Percentiles rank a stretch among this genome's conserved stretches.
These are phyloP conservation scores for Chrysomela aeneicollis DNA, from an alignment of 2,888 invertebrate species.

Conservation along the genomic window DNA sequence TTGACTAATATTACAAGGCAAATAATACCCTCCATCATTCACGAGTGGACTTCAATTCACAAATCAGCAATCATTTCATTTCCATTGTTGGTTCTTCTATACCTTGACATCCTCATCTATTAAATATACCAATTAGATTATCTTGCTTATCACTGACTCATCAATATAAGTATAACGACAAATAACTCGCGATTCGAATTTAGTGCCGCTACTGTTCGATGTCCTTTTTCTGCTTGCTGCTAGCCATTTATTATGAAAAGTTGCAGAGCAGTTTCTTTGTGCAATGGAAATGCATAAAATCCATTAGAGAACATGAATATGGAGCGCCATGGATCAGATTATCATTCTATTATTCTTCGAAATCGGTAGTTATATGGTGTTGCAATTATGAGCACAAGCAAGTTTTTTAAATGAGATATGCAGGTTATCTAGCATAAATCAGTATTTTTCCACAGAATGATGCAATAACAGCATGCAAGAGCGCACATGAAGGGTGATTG, in stretches of 20 bases:
- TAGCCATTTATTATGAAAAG: conserved; percentile 26
- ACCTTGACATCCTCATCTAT: too few relatives aligned
- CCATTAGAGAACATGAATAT: conserved; percentile 8
- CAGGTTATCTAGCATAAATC: not conserved
- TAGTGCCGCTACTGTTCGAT: too few relatives aligned
- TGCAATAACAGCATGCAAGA: not conserved
- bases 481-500: not conserved
- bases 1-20: too few relatives aligned
- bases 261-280: conserved; percentile 27
- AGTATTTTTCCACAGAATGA: not conserved
- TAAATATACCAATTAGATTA: too few relatives aligned
- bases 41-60: too few relatives aligned
- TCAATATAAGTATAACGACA: conserved; percentile 25
- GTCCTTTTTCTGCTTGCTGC: conserved; percentile 28
- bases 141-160: too few relatives aligned
- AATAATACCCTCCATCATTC: too few relatives aligned
- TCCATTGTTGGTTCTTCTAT: too few relatives aligned
- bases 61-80: too few relatives aligned
- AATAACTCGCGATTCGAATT: conserved; percentile 31
- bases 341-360: too few relatives aligned
- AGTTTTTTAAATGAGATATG: conserved; percentile 12
- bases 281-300: conserved; percentile 29
- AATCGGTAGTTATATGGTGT: too few relatives aligned
- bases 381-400: too few relatives aligned
- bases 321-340: conserved; percentile 12